Evolutionary conservation across 2,888 invertebrate species (phyloP).

Genomic region (Phaedon cochleariae): DNA sequence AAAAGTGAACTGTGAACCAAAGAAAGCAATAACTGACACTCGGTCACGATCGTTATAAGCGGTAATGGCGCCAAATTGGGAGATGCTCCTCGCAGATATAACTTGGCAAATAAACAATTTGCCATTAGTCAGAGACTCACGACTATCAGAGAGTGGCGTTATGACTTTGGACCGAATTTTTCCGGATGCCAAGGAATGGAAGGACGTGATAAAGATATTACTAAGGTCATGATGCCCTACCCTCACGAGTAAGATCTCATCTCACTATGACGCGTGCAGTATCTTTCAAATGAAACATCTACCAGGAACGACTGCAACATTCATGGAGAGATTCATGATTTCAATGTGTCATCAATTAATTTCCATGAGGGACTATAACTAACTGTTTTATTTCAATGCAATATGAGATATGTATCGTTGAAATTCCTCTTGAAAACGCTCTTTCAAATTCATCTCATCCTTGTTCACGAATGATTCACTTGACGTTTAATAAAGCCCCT

Average conservation of each 20-base stretch:
- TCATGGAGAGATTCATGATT: too few relatives aligned
- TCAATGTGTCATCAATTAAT: too few relatives aligned
- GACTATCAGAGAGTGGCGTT: background rate
- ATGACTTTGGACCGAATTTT: background rate
- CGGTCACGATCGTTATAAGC: constrained; percentile 57
- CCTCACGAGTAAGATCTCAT: background rate
- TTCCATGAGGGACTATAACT: too few relatives aligned
- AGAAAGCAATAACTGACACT: constrained; percentile 60
- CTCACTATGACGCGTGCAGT: background rate
- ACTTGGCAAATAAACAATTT: constrained; percentile 50
- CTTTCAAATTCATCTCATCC: too few relatives aligned
- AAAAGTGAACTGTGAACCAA: constrained; percentile 55
- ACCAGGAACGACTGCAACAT: too few relatives aligned
- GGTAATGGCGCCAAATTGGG: constrained; percentile 52
- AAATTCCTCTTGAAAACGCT: too few relatives aligned
- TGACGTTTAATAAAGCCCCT: too few relatives aligned
- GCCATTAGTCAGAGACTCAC: constrained; percentile 41
- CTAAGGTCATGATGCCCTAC: background rate
- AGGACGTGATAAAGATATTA: background rate
- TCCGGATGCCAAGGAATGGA: background rate
- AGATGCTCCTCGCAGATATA: constrained; percentile 45
- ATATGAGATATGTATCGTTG: too few relatives aligned
- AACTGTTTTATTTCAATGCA: too few relatives aligned
- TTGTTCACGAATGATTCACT: too few relatives aligned
- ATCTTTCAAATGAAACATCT: background rate